Evolutionary conservation across 1,140 invertebrate species (phyloP).

Genomic region (Pemphigus obesinymphae): DNA sequence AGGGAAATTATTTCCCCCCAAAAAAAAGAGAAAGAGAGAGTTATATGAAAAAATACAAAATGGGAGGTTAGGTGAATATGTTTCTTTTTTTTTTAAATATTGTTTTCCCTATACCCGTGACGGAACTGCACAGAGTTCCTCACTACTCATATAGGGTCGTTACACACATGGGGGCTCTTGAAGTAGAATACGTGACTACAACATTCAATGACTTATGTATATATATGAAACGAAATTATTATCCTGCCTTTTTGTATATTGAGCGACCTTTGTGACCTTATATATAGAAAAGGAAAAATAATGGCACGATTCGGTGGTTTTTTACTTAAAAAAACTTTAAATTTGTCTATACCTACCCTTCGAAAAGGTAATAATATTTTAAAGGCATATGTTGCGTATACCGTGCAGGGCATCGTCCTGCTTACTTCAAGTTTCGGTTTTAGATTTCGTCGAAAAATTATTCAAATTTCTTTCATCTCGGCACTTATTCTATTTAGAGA

Average conservation of each 20-base stretch:
- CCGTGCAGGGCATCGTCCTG: no score
- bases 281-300: background rate
- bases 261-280: slow-evolving; percentile 20
- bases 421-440: background rate
- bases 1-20: background rate
- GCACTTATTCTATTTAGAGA: background rate
- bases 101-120: slow-evolving; percentile 6
- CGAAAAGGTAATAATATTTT: background rate
- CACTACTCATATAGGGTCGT: slow-evolving; percentile 20
- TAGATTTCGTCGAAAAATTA: background rate
- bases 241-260: slow-evolving; percentile 17
- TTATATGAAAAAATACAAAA: slow-evolving; percentile 8
- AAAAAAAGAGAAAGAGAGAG: slow-evolving; percentile 1
- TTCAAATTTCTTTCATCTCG: background rate
- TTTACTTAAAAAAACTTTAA: background rate
- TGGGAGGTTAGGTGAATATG: background rate
- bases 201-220: slow-evolving; percentile 36
- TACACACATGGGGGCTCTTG: slow-evolving; percentile 27
- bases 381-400: background rate
- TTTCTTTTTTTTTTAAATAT: slow-evolving; percentile 30
- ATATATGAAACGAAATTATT: slow-evolving; percentile 32
- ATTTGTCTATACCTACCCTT: background rate
- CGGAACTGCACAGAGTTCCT: background rate
- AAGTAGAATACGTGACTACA: slow-evolving; percentile 36
- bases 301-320: background rate